Conservation (phyloP, 2,113 vertebrate genomes). For the Indri indri region DNA sequence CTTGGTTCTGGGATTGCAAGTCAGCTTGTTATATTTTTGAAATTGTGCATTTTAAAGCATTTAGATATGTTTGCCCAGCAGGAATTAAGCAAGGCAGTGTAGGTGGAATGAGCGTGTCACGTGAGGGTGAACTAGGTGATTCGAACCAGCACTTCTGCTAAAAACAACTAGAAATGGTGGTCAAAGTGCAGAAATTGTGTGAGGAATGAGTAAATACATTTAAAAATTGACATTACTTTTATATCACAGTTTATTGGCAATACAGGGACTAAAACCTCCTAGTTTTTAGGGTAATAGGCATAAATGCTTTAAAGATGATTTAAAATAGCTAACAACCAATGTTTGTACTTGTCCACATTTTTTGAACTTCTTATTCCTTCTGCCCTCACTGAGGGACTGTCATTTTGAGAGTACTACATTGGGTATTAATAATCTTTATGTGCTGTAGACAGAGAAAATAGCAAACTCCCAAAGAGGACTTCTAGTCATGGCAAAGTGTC, state of each 20-base stretch:
- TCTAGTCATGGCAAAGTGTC: not conserved
- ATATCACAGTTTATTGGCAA: not conserved
- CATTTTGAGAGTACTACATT: not conserved
- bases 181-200: not conserved
- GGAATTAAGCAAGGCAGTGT: not conserved
- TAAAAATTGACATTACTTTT: not conserved
- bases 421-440: constrained; percentile 9
- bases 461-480: constrained; percentile 1
- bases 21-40: not conserved
- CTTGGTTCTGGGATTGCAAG: not conserved
- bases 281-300: not conserved
- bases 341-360: not conserved
- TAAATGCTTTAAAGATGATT: constrained; percentile 23
- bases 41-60: not conserved
- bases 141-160: not conserved
- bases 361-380: not conserved
- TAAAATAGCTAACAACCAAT: not conserved
- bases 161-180: not conserved
- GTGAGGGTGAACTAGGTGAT: not conserved
- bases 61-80: not conserved
- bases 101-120: not conserved
- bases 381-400: not conserved
- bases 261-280: not conserved
- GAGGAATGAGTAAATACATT: not conserved
- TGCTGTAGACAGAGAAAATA: not conserved